phyloP scores from a whole-genome alignment of 2,888 invertebrate species.

The Xestia sexstrigata region DNA sequence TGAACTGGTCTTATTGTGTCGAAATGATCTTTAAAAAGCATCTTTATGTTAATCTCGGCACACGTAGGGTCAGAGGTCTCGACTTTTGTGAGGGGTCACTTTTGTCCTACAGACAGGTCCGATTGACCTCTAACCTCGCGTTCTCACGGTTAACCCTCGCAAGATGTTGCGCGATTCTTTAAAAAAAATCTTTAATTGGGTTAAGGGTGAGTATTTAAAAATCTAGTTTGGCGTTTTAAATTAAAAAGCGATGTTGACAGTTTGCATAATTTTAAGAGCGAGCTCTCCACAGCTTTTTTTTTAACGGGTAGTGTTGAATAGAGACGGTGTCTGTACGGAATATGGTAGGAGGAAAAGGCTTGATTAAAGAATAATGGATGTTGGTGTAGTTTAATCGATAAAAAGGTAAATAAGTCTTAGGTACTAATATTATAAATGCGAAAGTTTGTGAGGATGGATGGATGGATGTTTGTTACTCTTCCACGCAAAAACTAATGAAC shows the following conservation, averaged over 20 bases:
- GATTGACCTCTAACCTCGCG: conserved; percentile 80
- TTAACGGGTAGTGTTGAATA: neutral
- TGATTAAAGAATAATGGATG: neutral
- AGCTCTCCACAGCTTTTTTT: neutral
- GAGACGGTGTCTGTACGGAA: neutral
- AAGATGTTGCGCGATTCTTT: conserved; percentile 45
- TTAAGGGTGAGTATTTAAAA: conserved; percentile 62
- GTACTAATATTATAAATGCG: too few species aligned
- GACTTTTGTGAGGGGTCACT: conserved; percentile 80
- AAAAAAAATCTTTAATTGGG: conserved; percentile 62
- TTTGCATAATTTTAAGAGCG: conserved; percentile 48
- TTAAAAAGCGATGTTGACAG: conserved; percentile 46
- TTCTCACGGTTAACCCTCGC: conserved; percentile 84
- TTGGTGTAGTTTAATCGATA: neutral
- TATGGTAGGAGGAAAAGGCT: neutral
- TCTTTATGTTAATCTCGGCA: conserved; percentile 75
- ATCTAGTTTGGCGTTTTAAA: conserved; percentile 57
- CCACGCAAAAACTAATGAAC: too few species aligned
- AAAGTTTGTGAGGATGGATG: too few species aligned
- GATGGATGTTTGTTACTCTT: too few species aligned
- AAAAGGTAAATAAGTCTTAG: neutral
- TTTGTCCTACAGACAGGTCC: conserved; percentile 78
- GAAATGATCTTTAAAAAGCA: conserved; percentile 58
- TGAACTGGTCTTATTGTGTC: conserved; percentile 60
- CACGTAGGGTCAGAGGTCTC: conserved; percentile 87